A percentile compares a stretch with the other conserved stretches of the same genome.
Evolutionary conservation across 2,888 invertebrate species (phyloP).

Genomic region (Oasisia sp.): DNA sequence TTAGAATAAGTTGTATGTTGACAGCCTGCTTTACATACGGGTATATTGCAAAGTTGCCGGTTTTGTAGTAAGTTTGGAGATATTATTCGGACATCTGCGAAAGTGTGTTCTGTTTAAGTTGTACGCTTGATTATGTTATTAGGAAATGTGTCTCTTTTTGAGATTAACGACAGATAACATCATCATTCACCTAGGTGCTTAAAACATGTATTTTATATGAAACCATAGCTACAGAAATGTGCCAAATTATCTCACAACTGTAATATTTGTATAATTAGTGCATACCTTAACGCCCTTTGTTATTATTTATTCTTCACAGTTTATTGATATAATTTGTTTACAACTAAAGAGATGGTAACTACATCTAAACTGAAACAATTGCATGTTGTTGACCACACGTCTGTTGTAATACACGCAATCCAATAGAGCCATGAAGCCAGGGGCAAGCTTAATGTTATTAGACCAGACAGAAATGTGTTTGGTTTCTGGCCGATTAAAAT

Average conservation of each 20-base stretch:
- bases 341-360: not conserved
- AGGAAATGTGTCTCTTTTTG: not conserved
- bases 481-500: not conserved
- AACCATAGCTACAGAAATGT: not conserved
- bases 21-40: not conserved
- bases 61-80: slow-evolving; percentile 7
- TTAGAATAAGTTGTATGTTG: not conserved
- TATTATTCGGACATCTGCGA: not conserved
- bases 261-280: not conserved
- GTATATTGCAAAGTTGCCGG: not conserved
- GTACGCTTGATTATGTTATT: not conserved
- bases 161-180: not conserved
- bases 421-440: not conserved
- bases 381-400: not conserved
- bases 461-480: not conserved
- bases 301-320: not conserved
- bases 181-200: slow-evolving; percentile 9
- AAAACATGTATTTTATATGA: not conserved
- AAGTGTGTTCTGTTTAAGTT: not conserved
- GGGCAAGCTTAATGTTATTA: not conserved
- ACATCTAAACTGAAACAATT: not conserved
- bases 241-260: not conserved
- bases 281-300: not conserved
- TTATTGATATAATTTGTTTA: not conserved
- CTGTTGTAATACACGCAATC: not conserved